These are phyloP conservation scores for Phrynocephalus forsythii DNA, from an alignment of 2,797 vertebrate genomes.

Conservation along the genomic window DNA sequence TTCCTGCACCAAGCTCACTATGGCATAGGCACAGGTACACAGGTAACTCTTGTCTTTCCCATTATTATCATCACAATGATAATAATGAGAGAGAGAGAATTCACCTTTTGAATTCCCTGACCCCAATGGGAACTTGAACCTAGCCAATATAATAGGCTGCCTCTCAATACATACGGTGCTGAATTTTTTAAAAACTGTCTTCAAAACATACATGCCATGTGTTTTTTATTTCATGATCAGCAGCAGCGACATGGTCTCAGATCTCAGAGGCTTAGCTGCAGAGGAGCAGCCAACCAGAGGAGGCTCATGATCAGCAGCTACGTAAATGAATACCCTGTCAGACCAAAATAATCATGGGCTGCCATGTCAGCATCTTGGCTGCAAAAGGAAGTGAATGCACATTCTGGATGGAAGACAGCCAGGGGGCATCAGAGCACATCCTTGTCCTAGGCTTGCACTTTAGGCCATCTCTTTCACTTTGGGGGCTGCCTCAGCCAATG, in stretches of 20 bases:
- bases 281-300: slow-evolving; percentile 6
- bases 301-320: not conserved
- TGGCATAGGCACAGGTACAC: too few relatives aligned
- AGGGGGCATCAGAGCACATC: not conserved
- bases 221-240: not conserved
- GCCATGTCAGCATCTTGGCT: slow-evolving; percentile 37
- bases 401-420: not conserved
- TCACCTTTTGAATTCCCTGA: not conserved
- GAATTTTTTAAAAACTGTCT: not conserved
- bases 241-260: not conserved
- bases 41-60: not conserved
- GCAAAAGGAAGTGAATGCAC: not conserved
- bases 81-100: not conserved
- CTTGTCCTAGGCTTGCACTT: not conserved
- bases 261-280: not conserved
- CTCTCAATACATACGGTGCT: not conserved
- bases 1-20: not conserved
- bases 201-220: not conserved
- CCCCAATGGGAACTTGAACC: not conserved
- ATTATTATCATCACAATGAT: not conserved
- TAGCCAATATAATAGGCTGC: not conserved
- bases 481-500: not conserved
- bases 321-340: slow-evolving; percentile 37
- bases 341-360: slow-evolving; percentile 13
- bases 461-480: not conserved